Evolutionary conservation across 2,797 vertebrate genomes (phyloP), one percentile per base, ranked within the genome.

Genomic region (Eidolon dupreanum): DNA sequence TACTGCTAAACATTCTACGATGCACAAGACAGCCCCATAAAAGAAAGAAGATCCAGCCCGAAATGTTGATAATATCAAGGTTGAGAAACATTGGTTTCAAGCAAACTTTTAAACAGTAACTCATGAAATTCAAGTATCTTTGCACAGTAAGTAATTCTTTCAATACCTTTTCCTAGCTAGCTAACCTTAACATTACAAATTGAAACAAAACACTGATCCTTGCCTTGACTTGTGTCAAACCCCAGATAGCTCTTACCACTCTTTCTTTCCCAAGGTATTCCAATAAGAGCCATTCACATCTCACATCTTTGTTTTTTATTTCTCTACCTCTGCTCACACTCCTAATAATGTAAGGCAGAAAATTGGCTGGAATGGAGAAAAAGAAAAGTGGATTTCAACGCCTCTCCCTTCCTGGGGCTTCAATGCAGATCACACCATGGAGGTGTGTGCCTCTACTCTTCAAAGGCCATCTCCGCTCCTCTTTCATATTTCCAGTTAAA

Each of bases 391-490:
- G n/a, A 63, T 43, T 66, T 85, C 55, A 31, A 68, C 3, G n/a
- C 68, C 8, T 91, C 53, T 94, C 53, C 57, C 17, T 93, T 73
- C 43, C 55, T 65, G 36, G 41, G 66, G 46, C 16, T 70, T 96
- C 51, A 26, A 43, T 43, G 68, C 57, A 31, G 20, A 59, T 26
- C 24, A 74, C 33, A 49, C 1, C 1, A 1, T 11, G n/a, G 12
- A 59, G 26, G 41, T 0, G 2, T 0, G 0, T 2, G 6, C 10
- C 19, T 49, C 5, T 3, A 7, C 1, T 7, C 89, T 36, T 8
- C 49, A 68, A 10, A 59, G 6, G 63, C 5, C 31, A 33, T 24
- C 16, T 61, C 22, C 15, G 66, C 51, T 11, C 6, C 3, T 10
- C 41, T n/a, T 16, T 17, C 36, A 33, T 2, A 8, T 41, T 83